Evolutionary conservation across 2,113 vertebrate species (phyloP), one percentile per base, ranked within the genome.

Genomic region (Myocastor coypus): DNA sequence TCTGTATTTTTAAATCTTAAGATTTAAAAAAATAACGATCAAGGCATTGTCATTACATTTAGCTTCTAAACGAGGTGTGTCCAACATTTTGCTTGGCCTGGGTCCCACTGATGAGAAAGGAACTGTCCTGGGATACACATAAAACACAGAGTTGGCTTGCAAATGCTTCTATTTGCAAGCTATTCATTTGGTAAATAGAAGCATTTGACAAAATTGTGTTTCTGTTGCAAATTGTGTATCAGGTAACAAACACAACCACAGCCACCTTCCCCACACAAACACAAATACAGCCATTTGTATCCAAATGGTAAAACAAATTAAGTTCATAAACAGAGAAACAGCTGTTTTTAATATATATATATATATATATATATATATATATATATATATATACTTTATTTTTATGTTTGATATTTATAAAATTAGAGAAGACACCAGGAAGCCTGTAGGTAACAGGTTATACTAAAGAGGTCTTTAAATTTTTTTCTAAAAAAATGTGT

Each of bases 1-100:
- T 63, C 4, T 61, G 1, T 5, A 46, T 89, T 93, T 96, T 84
- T 69, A 69, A 32, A 52, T 89, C 63, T 81, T 55, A 96, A 89
- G 68, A 2, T 32, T 89, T 77, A 46, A 85, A 91, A 63, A 83
- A 80, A 96, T n/a, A 91, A 73, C 46, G 34, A 82, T 86, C 40
- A 73, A 40, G 32, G 17, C 86, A 61, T 90, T 92, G 66, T 83
- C 82, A 63, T 69, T 55, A 7, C 4, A 96, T 91, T 52, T 71
- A 73, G 40, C 4, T 89, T 20, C 24, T 91, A 95, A 84, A 32
- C 14, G 19, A 91, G 89, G 28, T 11, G 7, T 20, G 30, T 20
- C 3, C 30, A 10, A 52, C 17, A 20, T 80, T 52, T 80, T 55
- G 30, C 7, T 34, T 80, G 55, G 77, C 50, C 7, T 52, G 32